Evolutionary conservation across 2,888 invertebrate genomes (phyloP), one percentile per base, ranked within the genome.

Genomic region (Cepaea hortensis): DNA sequence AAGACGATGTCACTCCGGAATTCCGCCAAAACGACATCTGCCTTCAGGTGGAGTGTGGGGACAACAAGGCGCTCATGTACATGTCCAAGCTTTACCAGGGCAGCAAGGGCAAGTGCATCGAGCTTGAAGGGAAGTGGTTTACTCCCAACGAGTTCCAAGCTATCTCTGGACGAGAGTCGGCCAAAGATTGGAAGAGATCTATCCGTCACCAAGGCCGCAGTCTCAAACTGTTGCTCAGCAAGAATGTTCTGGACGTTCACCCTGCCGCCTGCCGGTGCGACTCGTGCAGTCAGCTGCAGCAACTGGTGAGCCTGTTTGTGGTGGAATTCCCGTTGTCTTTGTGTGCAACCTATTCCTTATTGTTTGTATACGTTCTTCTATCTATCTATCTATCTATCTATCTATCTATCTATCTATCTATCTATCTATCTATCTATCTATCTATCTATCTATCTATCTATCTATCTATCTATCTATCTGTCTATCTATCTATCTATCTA

Each of bases 101-200:
- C 20, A 95, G 95, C 86, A 95, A 95, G 90, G 95, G 95, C n/a
- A 93, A 94, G n/a, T 95, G 95, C 90, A 94, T 95, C 85, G 90
- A 93, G 20, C 94, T 93, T 89, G 92, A 94, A 86, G 93, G 93
- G 55, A 90, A 92, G 70, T 95, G 95, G 94, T 91, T 95, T 76
- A 95, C 95, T 3, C 95, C 95, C 5, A 95, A 95, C 91, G 95
- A 95, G 91, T 95, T 95, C 89, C 95, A 95, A 90, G 93, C 93
- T 85, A 93, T 95, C 72, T 95, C 95, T 91, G 95, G 95, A n/a
- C 90, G 95, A 80, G 95, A 95, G 90, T 95, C 95, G 70, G 95
- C 95, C 82, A 95, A 95, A 91, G 95, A 95, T 90, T 95, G 95
- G 95, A 95, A 95, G 90, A 89, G 95, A 4, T 95, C 95, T 77